A percentile compares a stretch with the other conserved stretches of the same genome.
Conservation (phyloP, 2,888 invertebrate genomes). For the Agonum fuliginosum region DNA sequence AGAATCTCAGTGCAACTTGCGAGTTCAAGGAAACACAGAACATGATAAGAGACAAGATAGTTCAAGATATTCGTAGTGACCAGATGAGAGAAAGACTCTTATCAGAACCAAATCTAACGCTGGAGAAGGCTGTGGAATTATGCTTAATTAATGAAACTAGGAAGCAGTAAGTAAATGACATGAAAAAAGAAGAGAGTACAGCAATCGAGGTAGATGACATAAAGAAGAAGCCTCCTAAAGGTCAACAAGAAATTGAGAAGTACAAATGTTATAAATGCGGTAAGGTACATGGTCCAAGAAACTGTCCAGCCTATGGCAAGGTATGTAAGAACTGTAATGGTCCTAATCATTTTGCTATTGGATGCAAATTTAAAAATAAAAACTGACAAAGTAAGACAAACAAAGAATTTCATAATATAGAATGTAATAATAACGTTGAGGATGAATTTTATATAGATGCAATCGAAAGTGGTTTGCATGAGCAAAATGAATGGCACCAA, state of each 20-base stretch:
- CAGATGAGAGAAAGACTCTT: not conserved
- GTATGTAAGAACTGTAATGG: conserved; percentile 11
- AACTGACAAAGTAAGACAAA: not conserved
- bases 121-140: not conserved
- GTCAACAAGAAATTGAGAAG: not conserved
- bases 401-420: not conserved
- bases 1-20: not conserved
- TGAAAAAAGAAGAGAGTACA: not conserved
- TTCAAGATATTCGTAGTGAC: not conserved
- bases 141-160: not conserved
- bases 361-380: conserved; percentile 8
- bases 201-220: not conserved
- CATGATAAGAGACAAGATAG: conserved; percentile 11
- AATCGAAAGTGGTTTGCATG: not conserved
- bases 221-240: not conserved
- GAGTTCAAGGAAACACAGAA: not conserved
- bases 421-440: not conserved
- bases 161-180: not conserved
- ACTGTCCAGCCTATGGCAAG: not conserved
- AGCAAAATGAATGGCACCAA: not conserved
- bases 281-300: not conserved
- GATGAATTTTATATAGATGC: conserved; percentile 9
- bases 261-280: not conserved
- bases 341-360: not conserved
- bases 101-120: not conserved